Evolutionary conservation across 2,797 vertebrate species (phyloP).

Genomic region (Pseudocheirus occidentalis): DNA sequence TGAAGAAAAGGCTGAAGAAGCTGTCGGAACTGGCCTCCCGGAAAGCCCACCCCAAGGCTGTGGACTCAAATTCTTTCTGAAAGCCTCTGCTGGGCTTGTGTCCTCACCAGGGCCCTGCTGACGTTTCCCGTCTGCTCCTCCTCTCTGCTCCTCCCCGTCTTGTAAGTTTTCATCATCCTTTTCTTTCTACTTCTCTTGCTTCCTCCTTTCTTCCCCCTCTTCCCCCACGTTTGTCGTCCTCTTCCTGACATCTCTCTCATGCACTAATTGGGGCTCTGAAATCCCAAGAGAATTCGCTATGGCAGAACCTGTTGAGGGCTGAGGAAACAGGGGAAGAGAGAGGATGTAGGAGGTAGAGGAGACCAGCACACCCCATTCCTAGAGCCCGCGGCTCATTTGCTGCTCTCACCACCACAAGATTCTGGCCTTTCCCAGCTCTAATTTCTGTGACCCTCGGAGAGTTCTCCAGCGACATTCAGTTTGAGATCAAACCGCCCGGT

Average conservation of each 20-base stretch:
- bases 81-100: neutral
- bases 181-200: neutral
- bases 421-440: neutral
- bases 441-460: neutral
- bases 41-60: conserved; percentile 83
- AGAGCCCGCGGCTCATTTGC: neutral
- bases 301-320: neutral
- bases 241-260: neutral
- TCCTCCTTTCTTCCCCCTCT: neutral
- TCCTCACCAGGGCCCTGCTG: conserved; percentile 23
- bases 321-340: neutral
- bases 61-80: conserved; percentile 83
- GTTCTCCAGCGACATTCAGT: neutral
- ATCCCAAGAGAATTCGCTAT: neutral
- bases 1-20: conserved; percentile 88
- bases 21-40: conserved; percentile 83
- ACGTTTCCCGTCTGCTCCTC: conserved; percentile 41
- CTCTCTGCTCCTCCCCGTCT: conserved; percentile 14
- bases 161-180: conserved; percentile 31
- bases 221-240: neutral
- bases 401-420: neutral
- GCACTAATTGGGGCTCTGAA: neutral
- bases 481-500: neutral
- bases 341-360: neutral
- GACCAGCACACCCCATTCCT: conserved; percentile 2